Base-by-base conservation (phyloP, 2,888 invertebrate species). In the Caenorhabditis wallacei region DNA sequence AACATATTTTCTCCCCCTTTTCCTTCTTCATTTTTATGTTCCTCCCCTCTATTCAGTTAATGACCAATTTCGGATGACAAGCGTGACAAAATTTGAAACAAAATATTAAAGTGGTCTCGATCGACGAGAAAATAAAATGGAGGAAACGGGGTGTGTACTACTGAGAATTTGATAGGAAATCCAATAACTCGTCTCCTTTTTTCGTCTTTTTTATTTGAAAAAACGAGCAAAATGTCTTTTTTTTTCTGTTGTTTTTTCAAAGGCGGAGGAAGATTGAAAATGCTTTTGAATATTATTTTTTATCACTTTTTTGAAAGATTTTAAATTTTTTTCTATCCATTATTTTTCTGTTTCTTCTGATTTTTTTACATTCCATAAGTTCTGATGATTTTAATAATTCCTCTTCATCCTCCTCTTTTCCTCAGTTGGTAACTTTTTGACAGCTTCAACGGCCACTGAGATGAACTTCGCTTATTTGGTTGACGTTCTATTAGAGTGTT, bases 41-140 rank as follows among this genome's bases (percentile, higher is more conserved):
- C 66, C 46, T 8, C 46, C 22, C 26, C 22, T 7, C 4, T 20
- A 40, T 8, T 8, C 48, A 35, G 26, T 59, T 72, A 63, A 72
- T 63, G 72, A 72, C 72, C 72, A 63, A 72, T 71, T 71, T 71
- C n/a, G 71, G 71, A 7, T 16, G 48, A 71, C 51, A 71, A 18
- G 59, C 71, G 59, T 71, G 71, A 48, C 46, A 10, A 37, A 35
- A 7, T 57, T 18, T 30, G 16, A 13, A 11, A 8, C 7, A 16
- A 13, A 37, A 53, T 66, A 53, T 66, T 30, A 53, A 53, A 66
- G 53, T n/a, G n/a, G n/a, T 46, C 37, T 10, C 7, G 10, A 5
- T 20, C 22, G 11, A 30, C 0, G 22, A 13, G 53, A 10, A 61
- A 51, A 57, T 16, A 24, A 54, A 13, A 20, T 2, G 56, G 30